phyloP scores from a whole-genome alignment of 2,113 vertebrate genomes.

The Lampris incognitus region DNA sequence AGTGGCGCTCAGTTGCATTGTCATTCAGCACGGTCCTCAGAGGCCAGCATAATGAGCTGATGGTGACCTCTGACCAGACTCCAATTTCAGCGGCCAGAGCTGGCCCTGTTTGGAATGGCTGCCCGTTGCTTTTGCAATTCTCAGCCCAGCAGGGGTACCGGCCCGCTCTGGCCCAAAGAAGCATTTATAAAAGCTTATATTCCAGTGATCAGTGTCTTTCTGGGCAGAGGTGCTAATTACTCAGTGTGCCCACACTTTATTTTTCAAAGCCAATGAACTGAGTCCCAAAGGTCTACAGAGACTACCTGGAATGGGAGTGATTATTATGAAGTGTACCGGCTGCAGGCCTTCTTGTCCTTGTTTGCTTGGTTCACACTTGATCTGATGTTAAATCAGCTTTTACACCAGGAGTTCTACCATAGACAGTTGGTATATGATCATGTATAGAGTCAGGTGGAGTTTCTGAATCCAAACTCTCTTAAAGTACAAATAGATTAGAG shows the following conservation, averaged over 20 bases:
- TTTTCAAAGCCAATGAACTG: constrained; percentile 19
- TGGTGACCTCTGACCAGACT: no score
- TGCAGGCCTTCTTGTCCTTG: neutral
- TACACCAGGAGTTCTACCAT: no score
- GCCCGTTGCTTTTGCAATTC: constrained; percentile 58
- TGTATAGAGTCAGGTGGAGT: no score
- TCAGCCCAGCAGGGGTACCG: constrained; percentile 43
- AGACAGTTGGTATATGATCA: no score
- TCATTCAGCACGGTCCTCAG: no score
- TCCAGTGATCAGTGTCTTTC: constrained; percentile 41
- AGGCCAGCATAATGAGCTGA: no score
- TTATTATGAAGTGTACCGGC: constrained; percentile 22
- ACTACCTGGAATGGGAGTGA: neutral
- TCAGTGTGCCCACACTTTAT: neutral
- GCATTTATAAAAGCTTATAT: constrained; percentile 43
- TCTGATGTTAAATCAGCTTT: neutral
- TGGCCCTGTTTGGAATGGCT: neutral
- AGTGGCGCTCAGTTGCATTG: no score
- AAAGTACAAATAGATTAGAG: no score
- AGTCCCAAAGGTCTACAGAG: neutral
- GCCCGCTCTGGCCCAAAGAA: constrained; percentile 19
- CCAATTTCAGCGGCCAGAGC: no score
- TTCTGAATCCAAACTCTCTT: no score
- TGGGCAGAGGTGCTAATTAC: constrained; percentile 30
- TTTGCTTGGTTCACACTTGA: neutral